These are phyloP conservation scores for Urocynchramus pylzowi DNA, from an alignment of 2,113 vertebrate species.

Conservation along the genomic window DNA sequence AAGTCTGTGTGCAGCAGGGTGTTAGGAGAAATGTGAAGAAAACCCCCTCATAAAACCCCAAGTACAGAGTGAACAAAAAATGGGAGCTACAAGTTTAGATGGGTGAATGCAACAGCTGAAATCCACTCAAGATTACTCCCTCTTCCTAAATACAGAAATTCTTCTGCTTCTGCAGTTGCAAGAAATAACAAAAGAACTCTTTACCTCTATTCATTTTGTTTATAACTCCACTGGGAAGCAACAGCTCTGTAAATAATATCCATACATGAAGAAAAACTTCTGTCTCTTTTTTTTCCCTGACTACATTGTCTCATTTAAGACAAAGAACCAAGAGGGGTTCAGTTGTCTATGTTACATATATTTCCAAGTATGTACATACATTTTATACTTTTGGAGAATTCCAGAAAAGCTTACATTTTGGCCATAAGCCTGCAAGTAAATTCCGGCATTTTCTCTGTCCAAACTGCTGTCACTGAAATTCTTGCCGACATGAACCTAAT, in stretches of 20 bases:
- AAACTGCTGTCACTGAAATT: not conserved
- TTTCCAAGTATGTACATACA: not conserved
- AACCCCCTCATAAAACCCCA: not conserved
- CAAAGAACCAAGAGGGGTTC: not conserved
- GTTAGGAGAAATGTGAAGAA: conserved; percentile 23
- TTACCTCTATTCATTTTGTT: not conserved
- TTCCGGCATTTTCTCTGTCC: not conserved
- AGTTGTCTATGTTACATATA: fast-evolving
- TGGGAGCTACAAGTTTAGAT: not conserved
- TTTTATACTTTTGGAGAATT: not conserved
- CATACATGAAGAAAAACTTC: not conserved
- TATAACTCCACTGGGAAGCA: conserved; percentile 4
- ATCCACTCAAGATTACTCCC: not conserved
- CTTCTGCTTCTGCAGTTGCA: not conserved
- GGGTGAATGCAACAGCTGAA: not conserved
- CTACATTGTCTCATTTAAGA: not conserved
- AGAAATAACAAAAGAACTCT: conserved; percentile 4
- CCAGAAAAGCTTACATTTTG: not conserved
- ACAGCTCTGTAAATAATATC: not conserved
- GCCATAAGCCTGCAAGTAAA: not conserved
- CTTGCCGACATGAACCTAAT: not conserved
- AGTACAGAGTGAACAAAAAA: not conserved
- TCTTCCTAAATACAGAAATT: not conserved
- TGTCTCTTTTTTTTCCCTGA: not conserved
- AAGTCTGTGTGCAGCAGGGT: not conserved